Base-by-base conservation (phyloP, 2,797 vertebrate genomes). In the Erithacus rubecula region DNA sequence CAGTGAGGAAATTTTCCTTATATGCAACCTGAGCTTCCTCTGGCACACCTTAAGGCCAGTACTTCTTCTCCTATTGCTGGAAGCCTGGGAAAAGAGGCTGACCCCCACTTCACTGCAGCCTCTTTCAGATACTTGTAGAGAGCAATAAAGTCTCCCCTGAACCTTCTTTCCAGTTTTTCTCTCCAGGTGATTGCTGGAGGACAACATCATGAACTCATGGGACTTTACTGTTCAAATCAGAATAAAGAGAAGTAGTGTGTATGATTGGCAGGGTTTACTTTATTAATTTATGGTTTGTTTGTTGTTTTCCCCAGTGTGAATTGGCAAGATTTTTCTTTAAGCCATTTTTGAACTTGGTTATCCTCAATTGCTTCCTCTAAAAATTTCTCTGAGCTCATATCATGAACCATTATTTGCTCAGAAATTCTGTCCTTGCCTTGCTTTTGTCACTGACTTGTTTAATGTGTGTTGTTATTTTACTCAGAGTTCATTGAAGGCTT, bases 331-430 rank as follows among this genome's bases (percentile, higher is more conserved):
- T 83, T 92, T 89, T 77, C 49, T 84, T 83, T n/a, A 78, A 84
- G 46, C 49, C 37, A 37, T 56, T 2, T 89, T 71, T 90, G 43
- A 82, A 79, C 89, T 90, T 89, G n/a, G 41, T 90, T 94, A 64
- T 89, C 81, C 94, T 84, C 78, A 91, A 26, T 51, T 93, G 58
- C 74, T 92, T 94, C 86, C 55, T 91, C 78, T 78, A 60, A 87
- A 69, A 84, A 60, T 83, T 84, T 72, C 74, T 82, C 63, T 5
- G 2, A 65, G 71, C 79, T 90, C 8, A 0, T 82, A 72, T 46
- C 67, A 82, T 26, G 59, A 76, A 65, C 58, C 67, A 63, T 91
- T 72, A 62, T 89, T 78, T 44, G 29, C 4, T 88, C 12, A 24
- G 23, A 77, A 67, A 26, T 36, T 30, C 56, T 77, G 37, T 46